Percentiles rank a stretch among this genome's conserved stretches.
Evolutionary conservation across 2,797 vertebrate species (phyloP).

Genomic region (Argyrosomus regius): DNA sequence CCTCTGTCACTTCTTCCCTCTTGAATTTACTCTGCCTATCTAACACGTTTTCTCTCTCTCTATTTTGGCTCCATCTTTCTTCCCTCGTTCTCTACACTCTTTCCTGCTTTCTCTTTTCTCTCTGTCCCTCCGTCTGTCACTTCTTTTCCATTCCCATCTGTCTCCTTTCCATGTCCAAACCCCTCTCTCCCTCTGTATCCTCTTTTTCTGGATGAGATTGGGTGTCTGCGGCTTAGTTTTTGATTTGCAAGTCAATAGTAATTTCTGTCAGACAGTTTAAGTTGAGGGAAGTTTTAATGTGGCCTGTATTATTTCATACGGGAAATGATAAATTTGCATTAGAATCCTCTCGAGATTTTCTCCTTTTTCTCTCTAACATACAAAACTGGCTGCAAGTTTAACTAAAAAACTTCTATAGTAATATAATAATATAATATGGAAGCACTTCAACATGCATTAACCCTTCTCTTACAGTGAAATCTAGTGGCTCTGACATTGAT

Average conservation of each 20-base stretch:
- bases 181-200: slow-evolving; percentile 15
- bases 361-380: slow-evolving; percentile 20
- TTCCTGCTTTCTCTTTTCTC: slow-evolving; percentile 35
- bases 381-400: slow-evolving; percentile 40
- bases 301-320: slow-evolving; percentile 65
- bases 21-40: slow-evolving; percentile 50
- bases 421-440: slow-evolving; percentile 42
- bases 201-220: slow-evolving; percentile 63
- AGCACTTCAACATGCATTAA: slow-evolving; percentile 1
- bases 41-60: slow-evolving; percentile 25
- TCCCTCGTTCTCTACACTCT: slow-evolving; percentile 12
- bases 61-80: slow-evolving; percentile 26
- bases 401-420: slow-evolving; percentile 35
- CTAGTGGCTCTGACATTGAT: slow-evolving; percentile 11
- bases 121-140: slow-evolving; percentile 68
- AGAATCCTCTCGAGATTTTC: slow-evolving; percentile 56
- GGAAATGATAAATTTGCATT: slow-evolving; percentile 72
- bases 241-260: slow-evolving; percentile 81
- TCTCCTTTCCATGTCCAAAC: slow-evolving; percentile 46
- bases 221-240: slow-evolving; percentile 72
- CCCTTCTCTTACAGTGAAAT: slow-evolving; percentile 1
- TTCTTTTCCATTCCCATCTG: slow-evolving; percentile 70
- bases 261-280: slow-evolving; percentile 74
- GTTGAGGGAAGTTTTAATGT: slow-evolving; percentile 77
- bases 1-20: slow-evolving; percentile 66